A percentile compares a stretch with the other conserved stretches of the same genome.
Evolutionary conservation across 2,113 vertebrate genomes (phyloP).

Genomic region (Phyllostomus discolor): DNA sequence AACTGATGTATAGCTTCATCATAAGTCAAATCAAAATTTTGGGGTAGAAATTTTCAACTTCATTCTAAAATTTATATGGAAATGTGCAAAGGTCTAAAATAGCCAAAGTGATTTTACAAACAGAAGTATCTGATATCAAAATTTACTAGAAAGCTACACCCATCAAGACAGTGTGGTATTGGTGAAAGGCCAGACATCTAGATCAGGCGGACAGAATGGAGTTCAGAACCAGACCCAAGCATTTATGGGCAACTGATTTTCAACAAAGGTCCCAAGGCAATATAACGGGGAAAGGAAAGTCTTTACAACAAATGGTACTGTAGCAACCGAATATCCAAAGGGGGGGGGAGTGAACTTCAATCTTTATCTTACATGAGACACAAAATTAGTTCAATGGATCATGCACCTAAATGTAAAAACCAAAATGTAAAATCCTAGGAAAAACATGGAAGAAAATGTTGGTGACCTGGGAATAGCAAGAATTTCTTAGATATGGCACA

Average conservation of each 20-base stretch:
- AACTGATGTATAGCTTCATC: not conserved
- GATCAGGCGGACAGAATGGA: not conserved
- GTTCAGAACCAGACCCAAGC: not conserved
- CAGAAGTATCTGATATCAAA: not conserved
- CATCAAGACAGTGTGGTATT: not conserved
- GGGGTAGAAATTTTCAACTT: slow-evolving; percentile 9
- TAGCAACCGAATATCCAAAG: not conserved
- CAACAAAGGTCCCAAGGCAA: not conserved
- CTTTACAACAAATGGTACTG: not conserved
- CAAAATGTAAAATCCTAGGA: not conserved
- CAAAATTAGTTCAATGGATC: not conserved
- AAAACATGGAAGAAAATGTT: not conserved
- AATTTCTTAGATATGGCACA: not conserved
- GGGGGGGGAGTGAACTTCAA: not conserved
- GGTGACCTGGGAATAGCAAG: not conserved
- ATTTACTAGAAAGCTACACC: not conserved
- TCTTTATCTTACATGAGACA: not conserved
- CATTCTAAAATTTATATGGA: slow-evolving; percentile 5
- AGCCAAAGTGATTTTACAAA: not conserved
- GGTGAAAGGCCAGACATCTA: not conserved
- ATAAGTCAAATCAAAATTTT: not conserved
- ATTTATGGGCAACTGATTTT: not conserved
- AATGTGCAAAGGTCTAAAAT: not conserved
- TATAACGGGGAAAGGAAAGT: not conserved
- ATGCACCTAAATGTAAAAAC: not conserved